A percentile compares a stretch with the other conserved stretches of the same genome.
These are phyloP conservation scores for Hypothenemus hampei DNA, from an alignment of 1,140 invertebrate species.

Conservation along the genomic window DNA sequence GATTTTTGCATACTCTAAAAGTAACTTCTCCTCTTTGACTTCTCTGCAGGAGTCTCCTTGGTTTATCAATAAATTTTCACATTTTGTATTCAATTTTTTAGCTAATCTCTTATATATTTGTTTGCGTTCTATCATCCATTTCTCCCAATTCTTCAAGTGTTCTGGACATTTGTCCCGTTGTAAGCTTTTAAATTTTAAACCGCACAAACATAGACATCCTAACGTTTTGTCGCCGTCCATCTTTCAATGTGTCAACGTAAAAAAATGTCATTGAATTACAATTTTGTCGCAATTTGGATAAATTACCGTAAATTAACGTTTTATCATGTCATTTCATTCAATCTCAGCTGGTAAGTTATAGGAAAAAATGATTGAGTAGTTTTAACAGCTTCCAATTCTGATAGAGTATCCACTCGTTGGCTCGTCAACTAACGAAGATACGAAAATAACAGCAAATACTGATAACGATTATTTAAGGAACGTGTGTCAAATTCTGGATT, in stretches of 20 bases:
- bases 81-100: slow-evolving; percentile 16
- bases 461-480: slow-evolving; percentile 7
- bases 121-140: slow-evolving; percentile 25
- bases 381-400: not conserved
- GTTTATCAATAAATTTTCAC: slow-evolving; percentile 35
- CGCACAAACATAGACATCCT: slow-evolving; percentile 11
- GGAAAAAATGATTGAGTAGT: not conserved
- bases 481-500: slow-evolving; percentile 7
- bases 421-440: not conserved
- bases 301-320: no score
- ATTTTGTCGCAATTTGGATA: no score
- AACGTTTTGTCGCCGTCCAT: no score
- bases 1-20: slow-evolving; percentile 28
- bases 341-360: not conserved
- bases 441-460: no score
- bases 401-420: not conserved
- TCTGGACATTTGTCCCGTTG: slow-evolving; percentile 5
- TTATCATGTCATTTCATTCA: slow-evolving; percentile 2
- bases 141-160: slow-evolving; percentile 25
- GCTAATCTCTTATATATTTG: slow-evolving; percentile 17
- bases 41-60: slow-evolving; percentile 22
- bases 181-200: slow-evolving; percentile 7
- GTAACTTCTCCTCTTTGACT: slow-evolving; percentile 29
- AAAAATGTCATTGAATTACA: no score
- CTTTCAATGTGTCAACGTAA: no score